Conservation (phyloP, 92 coral and sea anemone genomes). For the Phenganax marumi region DNA sequence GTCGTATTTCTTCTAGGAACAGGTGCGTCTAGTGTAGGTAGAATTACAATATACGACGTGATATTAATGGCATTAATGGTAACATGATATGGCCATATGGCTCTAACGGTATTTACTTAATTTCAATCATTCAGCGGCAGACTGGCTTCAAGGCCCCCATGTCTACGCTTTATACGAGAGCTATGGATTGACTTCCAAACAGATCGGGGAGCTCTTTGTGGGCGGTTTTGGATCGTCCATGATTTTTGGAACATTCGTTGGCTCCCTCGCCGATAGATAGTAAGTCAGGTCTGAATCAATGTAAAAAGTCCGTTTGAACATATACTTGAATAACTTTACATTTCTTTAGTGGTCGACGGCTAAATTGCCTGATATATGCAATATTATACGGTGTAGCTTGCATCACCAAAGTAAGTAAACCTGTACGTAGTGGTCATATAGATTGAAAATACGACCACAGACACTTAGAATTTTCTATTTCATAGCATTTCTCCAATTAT, state of each 20-base stretch:
- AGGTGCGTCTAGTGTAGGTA: slow-evolving; percentile 53
- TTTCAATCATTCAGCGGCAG: slow-evolving; percentile 64
- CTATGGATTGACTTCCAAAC: slow-evolving; percentile 80
- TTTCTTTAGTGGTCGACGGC: slow-evolving; percentile 71
- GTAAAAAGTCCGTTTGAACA: neutral
- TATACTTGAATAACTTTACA: neutral
- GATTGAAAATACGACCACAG: neutral
- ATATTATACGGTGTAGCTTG: slow-evolving; percentile 79
- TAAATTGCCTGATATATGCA: slow-evolving; percentile 81
- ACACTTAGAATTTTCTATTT: neutral
- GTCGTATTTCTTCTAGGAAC: slow-evolving; percentile 74
- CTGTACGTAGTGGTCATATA: neutral
- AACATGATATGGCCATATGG: neutral
- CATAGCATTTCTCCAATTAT: slow-evolving; percentile 73
- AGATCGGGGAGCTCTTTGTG: slow-evolving; percentile 82
- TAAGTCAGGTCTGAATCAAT: slow-evolving; percentile 32
- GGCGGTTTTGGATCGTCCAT: slow-evolving; percentile 95
- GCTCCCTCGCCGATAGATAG: slow-evolving; percentile 93
- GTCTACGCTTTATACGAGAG: slow-evolving; percentile 85
- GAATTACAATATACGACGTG: neutral
- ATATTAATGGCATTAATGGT: neutral
- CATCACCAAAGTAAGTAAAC: slow-evolving; percentile 67
- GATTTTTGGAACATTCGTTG: slow-evolving; percentile 91
- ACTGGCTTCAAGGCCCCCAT: slow-evolving; percentile 97
- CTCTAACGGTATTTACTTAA: neutral